Evolutionary conservation across 2,113 vertebrate genomes (phyloP), one percentile per base, ranked within the genome.

Genomic region (Pluvianellus socialis): DNA sequence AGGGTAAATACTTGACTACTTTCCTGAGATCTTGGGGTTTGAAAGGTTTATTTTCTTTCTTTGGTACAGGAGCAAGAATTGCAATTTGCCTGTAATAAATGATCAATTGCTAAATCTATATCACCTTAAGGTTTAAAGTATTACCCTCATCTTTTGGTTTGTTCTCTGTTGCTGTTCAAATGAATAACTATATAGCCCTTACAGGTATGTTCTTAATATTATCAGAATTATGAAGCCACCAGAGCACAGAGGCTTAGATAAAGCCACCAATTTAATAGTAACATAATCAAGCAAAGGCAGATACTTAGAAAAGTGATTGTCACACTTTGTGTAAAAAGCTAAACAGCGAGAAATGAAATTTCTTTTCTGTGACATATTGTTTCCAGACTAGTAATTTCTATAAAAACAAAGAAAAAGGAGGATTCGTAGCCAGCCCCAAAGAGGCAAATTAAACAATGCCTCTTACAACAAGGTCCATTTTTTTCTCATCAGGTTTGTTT

Each of bases 391-490:
- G 28, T 62, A 85, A 89, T 96, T 61, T 94, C 96, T 84, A 56
- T 47, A 96, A 72, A 24, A 68, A 32, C 50, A 72, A 55, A 89
- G 67, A 86, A 77, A 22, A 55, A 93, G n/a, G 18, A 93, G 23
- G 50, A 74, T 97, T 97, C 97, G 77, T 86, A 94, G 61, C 17
- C 94, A 91, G 24, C 75, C 67, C 44, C 90, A 73, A 67, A 96
- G 66, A 97, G 68, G 30, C 67, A 96, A 97, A 94, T 97, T 96
- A 97, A 97, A 94, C n/a, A 94, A 92, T 65, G 26, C 8, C n/a
- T 96, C 22, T 33, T 90, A 14, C 14, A 96, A 22, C 33, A 96
- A 93, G 61, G 35, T n/a, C 35, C n/a, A 56, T 33, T 35, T 88
- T 72, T 86, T 66, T 42, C 63, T 79, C 61, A 10, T 50, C 28